Evolutionary conservation across 2,888 invertebrate species (phyloP), one percentile per base, ranked within the genome.

Genomic region (Campoplex capitator): DNA sequence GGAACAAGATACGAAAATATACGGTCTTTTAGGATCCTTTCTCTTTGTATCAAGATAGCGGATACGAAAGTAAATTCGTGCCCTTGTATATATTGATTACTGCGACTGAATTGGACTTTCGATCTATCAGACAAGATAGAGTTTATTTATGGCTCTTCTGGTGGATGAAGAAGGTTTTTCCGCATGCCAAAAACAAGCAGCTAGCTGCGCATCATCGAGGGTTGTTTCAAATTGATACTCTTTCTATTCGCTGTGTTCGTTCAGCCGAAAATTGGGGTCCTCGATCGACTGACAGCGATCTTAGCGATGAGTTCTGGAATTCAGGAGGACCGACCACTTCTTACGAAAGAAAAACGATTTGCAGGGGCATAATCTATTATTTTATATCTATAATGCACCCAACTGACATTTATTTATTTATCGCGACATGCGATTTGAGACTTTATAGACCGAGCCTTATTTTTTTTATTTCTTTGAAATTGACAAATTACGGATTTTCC

Each of bases 281-380:
- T 48, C 35, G 67, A 16, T 32, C 71, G 42, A 56, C 74, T 56
- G 67, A 56, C 83, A 51, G 71, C 38, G 70, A 76, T 83, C 73
- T 62, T 84, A 87, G 80, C 84, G 83, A 88, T 78, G 84, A 86
- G 85, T 86, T 87, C 84, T 76, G 75, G 48, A 51, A 84, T 73
- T 77, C 35, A 16, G 42, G 35, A 23, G 32, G n/a, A 51, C 28
- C 42, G 28, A 6, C 18, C 8, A 56, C 42, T n/a, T 38, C 42
- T 6, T 38, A 42, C 9, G 23, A 58, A 42, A 58, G 58, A n/a
- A 58, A 74, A 58, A 74, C 42, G 32, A 6, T 51, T 54, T 28
- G 51, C 23, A 35, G 51, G 38, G 42, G 67, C 38, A 11, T 1
- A 51, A 13, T 4, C 13, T 51, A 51, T 67, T 35, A 67, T 62